Evolutionary conservation across 92 coral and sea anemone species (phyloP), one percentile per base, ranked within the genome.

Genomic region (Epizoanthus rinbou): DNA sequence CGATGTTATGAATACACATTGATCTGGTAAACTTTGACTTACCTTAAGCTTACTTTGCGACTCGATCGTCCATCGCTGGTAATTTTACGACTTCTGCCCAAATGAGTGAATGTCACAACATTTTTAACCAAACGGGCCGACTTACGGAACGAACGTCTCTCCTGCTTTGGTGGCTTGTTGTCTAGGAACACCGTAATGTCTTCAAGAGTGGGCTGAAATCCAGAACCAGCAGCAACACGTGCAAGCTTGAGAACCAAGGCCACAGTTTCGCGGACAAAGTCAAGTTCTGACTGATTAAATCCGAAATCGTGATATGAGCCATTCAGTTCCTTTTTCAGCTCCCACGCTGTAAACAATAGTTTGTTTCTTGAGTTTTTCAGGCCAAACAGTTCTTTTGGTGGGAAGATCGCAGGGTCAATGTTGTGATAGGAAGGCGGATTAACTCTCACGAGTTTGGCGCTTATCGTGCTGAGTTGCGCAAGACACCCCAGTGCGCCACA

Each of bases 391-490:
- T 91, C 94, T 69, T 85, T 91, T 56, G 97, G 97, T 25, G 97
- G 90, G 31, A 93, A 90, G 53, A 67, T 86, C 14, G 97, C 81
- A 19, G 94, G 93, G 84, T 93, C 94, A 43, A 93, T 93, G 69
- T 64, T 79, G 67, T 87, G 94, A 80, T 86, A 89, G 37, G 89
- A 73, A 2, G 94, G 92, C 15, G 88, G 93, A 85, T 93, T 93
- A 23, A 82, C 90, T 6, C 78, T 39, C 3, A 88, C 87, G 15
- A 93, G 91, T 84, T 85, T 93, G 59, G 67, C 82, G 86, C 91
- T 93, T 1, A 93, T 88, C 67, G 84, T 84, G 57, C 73, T 70
- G 17, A 93, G 82, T 64, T 93, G 92, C 3, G 75, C 75, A 41
- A 93, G 76, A 41, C 92, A 89, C 13, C 63, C 79, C 2, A 93